phyloP scores from a whole-genome alignment of 2,888 invertebrate species.

The Epiblema foenella region DNA sequence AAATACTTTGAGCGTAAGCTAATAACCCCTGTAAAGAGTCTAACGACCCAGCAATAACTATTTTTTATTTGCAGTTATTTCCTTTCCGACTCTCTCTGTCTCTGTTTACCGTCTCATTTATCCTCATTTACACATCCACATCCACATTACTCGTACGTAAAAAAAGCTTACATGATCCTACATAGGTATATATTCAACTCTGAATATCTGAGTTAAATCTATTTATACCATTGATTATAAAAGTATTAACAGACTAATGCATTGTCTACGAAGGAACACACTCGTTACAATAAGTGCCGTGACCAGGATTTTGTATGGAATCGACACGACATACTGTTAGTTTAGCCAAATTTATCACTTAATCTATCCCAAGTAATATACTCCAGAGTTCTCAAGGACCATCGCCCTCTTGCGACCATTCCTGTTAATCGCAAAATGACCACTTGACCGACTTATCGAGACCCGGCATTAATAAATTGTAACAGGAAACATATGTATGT shows the following conservation, averaged over 20 bases:
- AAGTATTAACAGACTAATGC: not conserved
- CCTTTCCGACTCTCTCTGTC: too few species aligned
- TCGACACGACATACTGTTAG: not conserved
- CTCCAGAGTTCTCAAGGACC: not conserved
- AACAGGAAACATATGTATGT: conserved; percentile 5
- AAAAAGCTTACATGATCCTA: not conserved
- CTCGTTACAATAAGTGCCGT: not conserved
- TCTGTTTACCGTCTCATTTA: not conserved
- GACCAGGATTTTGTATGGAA: conserved; percentile 8
- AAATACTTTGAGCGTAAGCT: too few species aligned
- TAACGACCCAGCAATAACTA: not conserved
- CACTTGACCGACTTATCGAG: conserved; percentile 21
- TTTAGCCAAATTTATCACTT: not conserved
- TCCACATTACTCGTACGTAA: too few species aligned
- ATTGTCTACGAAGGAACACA: not conserved
- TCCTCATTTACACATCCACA: too few species aligned
- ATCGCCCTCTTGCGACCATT: not conserved
- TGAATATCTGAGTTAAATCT: too few species aligned
- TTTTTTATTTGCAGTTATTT: not conserved
- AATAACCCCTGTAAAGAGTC: not conserved
- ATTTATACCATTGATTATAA: too few species aligned
- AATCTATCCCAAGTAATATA: not conserved
- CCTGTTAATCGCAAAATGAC: conserved; percentile 15
- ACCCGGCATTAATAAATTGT: not conserved
- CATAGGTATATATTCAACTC: too few species aligned